These are phyloP conservation scores for Timema podura DNA, from an alignment of 2,888 invertebrate species.

Conservation along the genomic window DNA sequence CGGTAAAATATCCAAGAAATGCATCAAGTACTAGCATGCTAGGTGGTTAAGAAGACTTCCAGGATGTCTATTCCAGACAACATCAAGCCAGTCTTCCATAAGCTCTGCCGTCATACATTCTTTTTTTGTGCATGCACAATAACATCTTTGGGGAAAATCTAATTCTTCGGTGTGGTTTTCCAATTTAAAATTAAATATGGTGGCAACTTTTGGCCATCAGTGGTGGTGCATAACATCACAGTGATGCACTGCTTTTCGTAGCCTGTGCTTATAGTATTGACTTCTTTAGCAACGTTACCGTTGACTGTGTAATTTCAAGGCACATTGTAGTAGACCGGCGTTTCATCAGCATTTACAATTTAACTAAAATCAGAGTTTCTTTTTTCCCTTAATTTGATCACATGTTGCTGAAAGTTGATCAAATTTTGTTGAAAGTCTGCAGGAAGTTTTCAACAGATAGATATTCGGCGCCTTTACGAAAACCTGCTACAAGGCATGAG, in stretches of 20 bases:
- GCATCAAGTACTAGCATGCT: constrained; percentile 29
- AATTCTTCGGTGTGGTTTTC: constrained; percentile 27
- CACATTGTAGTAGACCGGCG: constrained; percentile 20
- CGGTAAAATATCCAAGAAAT: constrained; percentile 26
- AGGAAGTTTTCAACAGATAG: neutral
- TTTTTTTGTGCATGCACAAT: constrained; percentile 28
- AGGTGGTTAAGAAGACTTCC: constrained; percentile 21
- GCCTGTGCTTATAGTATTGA: neutral
- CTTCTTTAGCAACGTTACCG: constrained; percentile 19
- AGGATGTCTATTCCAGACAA: constrained; percentile 27
- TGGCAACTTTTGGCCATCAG: constrained; percentile 21
- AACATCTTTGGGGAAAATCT: constrained; percentile 6
- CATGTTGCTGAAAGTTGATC: constrained; percentile 14
- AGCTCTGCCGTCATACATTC: constrained; percentile 30
- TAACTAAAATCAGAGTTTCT: constrained; percentile 10
- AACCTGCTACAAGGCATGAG: neutral
- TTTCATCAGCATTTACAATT: constrained; percentile 21
- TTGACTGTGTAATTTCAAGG: constrained; percentile 21
- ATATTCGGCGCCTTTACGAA: neutral
- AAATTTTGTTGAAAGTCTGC: constrained; percentile 19
- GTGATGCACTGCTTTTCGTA: constrained; percentile 19
- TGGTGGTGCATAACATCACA: constrained; percentile 14
- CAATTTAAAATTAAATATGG: constrained; percentile 19
- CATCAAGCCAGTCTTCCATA: constrained; percentile 29
- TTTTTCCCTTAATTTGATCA: constrained; percentile 3